Evolutionary conservation across 2,113 vertebrate genomes (phyloP), one percentile per base, ranked within the genome.

Genomic region (Silurus meridionalis): DNA sequence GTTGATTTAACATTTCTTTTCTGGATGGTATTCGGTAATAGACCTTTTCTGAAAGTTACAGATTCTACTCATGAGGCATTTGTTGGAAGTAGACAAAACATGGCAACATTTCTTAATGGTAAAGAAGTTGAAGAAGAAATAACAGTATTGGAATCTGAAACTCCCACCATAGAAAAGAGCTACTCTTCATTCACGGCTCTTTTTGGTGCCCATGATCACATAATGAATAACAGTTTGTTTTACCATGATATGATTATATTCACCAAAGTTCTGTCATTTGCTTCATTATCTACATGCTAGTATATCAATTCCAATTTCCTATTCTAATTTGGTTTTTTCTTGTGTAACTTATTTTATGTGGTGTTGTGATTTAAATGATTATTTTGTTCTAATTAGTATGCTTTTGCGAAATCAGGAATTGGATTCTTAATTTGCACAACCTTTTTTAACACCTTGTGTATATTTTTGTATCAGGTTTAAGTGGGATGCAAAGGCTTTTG

Each of bases 401-500:
- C 19, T 13, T 10, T 75, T 46, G 46, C 9, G 10, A 21, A 21
- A 23, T 52, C 74, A 55, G 55, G 5, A 15, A 25, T 55, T 17
- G 11, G 23, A 55, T 25, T 52, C 48, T 52, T n/a, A 52, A 5
- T 79, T 80, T 80, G 10, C 57, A 60, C 46, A 79, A 19, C 50
- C 37, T n/a, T 69, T 55, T 78, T 25, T 58, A 5, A 85, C n/a
- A 28, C 50, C 19, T 28, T 58, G 7, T 21, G 6, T 63, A 58
- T 85, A 63, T 84, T 50, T 74, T 64, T 58, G 48, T 82, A 17
- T 85, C 87, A 98, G 97, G 84, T 98, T 98, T 90, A 92, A 93
- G 19, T 99, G 97, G 97, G 94, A 97, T 63, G 28, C 80, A 3
- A 91, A 91, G 79, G 90, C 80, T 74, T 95, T 96, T 75, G 90